phyloP scores from a whole-genome alignment of 2,113 vertebrate genomes.

The Phocoena phocoena region DNA sequence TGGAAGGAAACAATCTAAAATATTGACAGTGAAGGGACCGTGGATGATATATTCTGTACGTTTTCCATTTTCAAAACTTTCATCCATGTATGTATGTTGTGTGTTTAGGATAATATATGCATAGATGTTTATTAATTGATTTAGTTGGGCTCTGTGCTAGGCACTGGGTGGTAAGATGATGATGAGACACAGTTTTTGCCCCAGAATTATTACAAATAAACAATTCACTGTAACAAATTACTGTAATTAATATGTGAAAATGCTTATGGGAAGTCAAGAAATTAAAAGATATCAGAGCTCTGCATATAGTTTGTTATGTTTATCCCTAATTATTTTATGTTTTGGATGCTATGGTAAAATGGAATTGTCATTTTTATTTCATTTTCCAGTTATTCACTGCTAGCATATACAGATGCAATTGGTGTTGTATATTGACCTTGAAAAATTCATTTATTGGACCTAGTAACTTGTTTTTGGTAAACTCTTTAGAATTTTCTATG shows the following conservation, averaged over 20 bases:
- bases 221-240: neutral
- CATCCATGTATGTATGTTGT: neutral
- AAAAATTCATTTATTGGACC: neutral
- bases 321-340: neutral
- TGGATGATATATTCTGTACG: neutral
- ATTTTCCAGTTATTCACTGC: neutral
- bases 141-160: neutral
- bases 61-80: slow-evolving; percentile 12
- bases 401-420: neutral
- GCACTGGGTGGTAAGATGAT: neutral
- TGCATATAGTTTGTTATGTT: neutral
- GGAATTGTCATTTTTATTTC: slow-evolving; percentile 1
- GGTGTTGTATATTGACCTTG: neutral
- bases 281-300: neutral
- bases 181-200: neutral
- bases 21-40: neutral
- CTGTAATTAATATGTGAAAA: neutral
- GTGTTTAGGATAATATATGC: neutral
- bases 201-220: slow-evolving; percentile 16
- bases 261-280: neutral
- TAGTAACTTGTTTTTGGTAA: neutral
- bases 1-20: neutral
- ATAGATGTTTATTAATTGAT: neutral
- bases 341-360: neutral
- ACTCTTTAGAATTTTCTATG: neutral